Evolutionary conservation across 2,888 invertebrate species (phyloP), one percentile per base, ranked within the genome.

Genomic region (Nomada fabriciana): DNA sequence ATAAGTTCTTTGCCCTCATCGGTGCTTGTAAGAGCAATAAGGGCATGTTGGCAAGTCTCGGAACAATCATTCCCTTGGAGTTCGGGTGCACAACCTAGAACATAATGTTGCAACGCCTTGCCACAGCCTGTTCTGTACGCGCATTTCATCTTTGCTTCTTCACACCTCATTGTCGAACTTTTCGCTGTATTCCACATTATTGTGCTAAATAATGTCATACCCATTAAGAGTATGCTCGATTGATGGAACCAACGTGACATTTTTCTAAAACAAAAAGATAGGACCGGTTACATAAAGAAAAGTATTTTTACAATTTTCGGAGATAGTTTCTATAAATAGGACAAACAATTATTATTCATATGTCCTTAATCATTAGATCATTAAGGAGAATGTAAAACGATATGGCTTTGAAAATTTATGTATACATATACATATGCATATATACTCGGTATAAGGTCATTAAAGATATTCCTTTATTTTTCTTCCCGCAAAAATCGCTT

Each of bases 1-100:
- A 97, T 96, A 20, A 98, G 95, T 83, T 96, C 96, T 90, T 97
- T 96, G 70, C 97, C 97, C 92, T 97, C 97, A 70, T 96, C 96
- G 0, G 97, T 97, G 42, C 97, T 96, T 0, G 96, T 97, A 60
- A 98, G 95, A 0, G 97, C 97, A 60, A 97, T 97, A 55, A 98
- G 95, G 0, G 97, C 97, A 91, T 97, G 96, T 89, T 96, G 96
- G 93, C 98, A 98, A 69, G 95, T 94, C 89, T 96, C 96, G 0
- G 97, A 96, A 91, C 98, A 98, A 71, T 93, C 93, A 84, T 85
- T 94, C 43, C 96, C 95, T 63, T 96, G 95, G 52, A 97, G 94
- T 50, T 96, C 96, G 7, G 95, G 95, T 11, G 96, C 96, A 92
- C 98, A 98, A 88, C 96, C 96, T 83, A 96, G 94, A 93, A 97